A percentile compares a stretch with the other conserved stretches of the same genome.
Conservation (phyloP, 1,140 invertebrate genomes). For the Heliconius nattereri region DNA sequence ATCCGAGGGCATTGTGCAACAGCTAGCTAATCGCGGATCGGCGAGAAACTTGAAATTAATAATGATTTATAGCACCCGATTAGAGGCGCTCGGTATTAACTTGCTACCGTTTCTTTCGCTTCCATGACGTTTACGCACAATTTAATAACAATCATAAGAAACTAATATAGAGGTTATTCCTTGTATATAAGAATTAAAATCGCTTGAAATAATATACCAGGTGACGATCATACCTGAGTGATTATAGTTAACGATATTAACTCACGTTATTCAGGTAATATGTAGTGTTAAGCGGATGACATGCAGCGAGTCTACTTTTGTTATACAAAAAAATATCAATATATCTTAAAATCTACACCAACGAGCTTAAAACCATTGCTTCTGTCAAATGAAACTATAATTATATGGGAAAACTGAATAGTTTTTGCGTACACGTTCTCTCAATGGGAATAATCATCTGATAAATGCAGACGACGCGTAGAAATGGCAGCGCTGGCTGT, state of each 20-base stretch:
- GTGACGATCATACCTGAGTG: constrained; percentile 36
- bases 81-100: constrained; percentile 69
- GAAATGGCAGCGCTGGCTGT: constrained; percentile 16
- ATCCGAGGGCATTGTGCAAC: constrained; percentile 76
- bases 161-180: background rate
- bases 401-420: constrained; percentile 43
- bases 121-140: constrained; percentile 16
- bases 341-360: constrained; percentile 39
- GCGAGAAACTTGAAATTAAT: constrained; percentile 73
- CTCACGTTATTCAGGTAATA: constrained; percentile 34
- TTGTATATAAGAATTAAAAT: constrained; percentile 30
- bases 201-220: constrained; percentile 34
- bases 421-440: constrained; percentile 46
- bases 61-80: constrained; percentile 79
- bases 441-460: constrained; percentile 42
- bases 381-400: constrained; percentile 45
- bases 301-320: constrained; percentile 23
- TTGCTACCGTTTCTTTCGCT: constrained; percentile 60
- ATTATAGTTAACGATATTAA: constrained; percentile 40
- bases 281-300: constrained; percentile 33
- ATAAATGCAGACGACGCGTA: constrained; percentile 36
- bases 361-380: constrained; percentile 41
- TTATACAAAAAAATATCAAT: constrained; percentile 18
- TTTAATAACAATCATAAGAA: background rate
- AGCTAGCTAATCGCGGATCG: constrained; percentile 77